A percentile compares a stretch with the other conserved stretches of the same genome.
phyloP scores from a whole-genome alignment of 2,797 vertebrate species.

The Amblyraja radiata region DNA sequence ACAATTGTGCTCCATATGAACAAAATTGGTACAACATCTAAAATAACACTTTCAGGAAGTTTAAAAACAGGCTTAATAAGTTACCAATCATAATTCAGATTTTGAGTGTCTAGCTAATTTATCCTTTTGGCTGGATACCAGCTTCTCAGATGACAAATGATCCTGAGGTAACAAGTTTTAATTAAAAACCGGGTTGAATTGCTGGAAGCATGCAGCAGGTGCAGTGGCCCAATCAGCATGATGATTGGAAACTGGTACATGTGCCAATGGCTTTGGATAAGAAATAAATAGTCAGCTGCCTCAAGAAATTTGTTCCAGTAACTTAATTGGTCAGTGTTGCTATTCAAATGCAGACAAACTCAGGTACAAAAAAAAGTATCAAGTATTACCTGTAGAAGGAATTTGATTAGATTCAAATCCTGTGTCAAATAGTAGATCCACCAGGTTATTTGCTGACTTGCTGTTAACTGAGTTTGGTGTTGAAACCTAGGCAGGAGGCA shows the following conservation, averaged over 20 bases:
- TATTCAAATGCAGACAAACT: slow-evolving; percentile 18
- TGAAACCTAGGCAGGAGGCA: slow-evolving; percentile 62
- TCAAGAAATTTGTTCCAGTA: slow-evolving; percentile 7
- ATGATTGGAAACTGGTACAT: slow-evolving; percentile 25
- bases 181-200: background rate
- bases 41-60: background rate
- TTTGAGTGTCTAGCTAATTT: slow-evolving; percentile 1
- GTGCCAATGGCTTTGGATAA: slow-evolving; percentile 26
- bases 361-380: background rate
- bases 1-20: background rate
- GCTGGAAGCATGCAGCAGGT: slow-evolving; percentile 17
- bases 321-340: slow-evolving; percentile 17
- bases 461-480: slow-evolving; percentile 54
- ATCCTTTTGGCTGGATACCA: background rate
- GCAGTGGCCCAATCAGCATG: background rate
- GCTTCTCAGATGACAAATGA: slow-evolving; percentile 10
- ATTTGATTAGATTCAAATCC: slow-evolving; percentile 55
- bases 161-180: slow-evolving; percentile 20
- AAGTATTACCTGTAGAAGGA: slow-evolving; percentile 61
- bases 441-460: slow-evolving; percentile 68
- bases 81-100: background rate
- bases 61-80: background rate
- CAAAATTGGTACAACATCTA: background rate
- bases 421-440: slow-evolving; percentile 78
- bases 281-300: slow-evolving; percentile 23